Base-by-base conservation (phyloP, 2,888 invertebrate species). In the Ptychoptera contaminata region DNA sequence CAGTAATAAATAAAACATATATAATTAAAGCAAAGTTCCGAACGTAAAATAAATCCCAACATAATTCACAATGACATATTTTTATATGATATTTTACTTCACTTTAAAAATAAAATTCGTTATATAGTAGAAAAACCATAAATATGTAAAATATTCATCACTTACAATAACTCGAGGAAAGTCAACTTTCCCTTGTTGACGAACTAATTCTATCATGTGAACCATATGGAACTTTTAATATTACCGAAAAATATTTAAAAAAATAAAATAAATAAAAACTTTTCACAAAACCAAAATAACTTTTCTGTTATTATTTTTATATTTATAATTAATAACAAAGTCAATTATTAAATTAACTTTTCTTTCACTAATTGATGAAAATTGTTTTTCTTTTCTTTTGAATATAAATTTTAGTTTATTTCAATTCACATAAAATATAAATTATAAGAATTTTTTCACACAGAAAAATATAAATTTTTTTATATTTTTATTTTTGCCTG, bases 171-270 rank as follows among this genome's bases (percentile, higher is more conserved):
- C 71, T 69, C 75, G 73, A 70, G 79, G 73, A 71, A 79, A 80
- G 68, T 79, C 81, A 74, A 78, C 77, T 67, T 77, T 77, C 70
- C 75, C 78, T 73, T 79, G 23, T 23, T 23, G 79, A 72, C 77
- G 79, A 70, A 79, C 79, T 68, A 79, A 74, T 72, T 80, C 79
- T 69, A 80, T 76, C 71, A 79, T 78, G 70, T 81, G 81, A 76
- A 81, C 81, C 81, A 81, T 81, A 80, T 78, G 80, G 78, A 76
- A 73, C 69, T 71, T 65, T 69, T 52, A 35, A 36, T 12, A 12
- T 36, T 12, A 12, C 2, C n/a, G 16, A 16, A 16, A 37, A 10
- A 37, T 8, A 16, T 8, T 11, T 8, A 37, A 37, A 16, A 37
- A 16, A 37, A 37, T 15, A 14, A 37, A 37, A 37, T 5, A 37